phyloP scores from a whole-genome alignment of 2,888 invertebrate genomes.

The Thera britannica region DNA sequence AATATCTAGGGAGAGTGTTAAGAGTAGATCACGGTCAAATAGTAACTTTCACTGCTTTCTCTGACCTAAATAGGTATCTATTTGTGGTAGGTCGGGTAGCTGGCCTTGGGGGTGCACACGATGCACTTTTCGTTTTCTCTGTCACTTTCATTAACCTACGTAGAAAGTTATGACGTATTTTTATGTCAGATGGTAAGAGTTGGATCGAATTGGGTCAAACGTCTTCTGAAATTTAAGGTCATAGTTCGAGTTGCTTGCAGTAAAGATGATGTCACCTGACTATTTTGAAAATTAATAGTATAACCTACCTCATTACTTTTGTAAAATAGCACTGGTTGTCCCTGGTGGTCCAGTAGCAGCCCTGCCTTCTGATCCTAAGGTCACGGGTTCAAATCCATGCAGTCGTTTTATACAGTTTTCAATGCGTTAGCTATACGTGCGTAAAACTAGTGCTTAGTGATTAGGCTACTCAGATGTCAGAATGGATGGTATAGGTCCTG shows the following conservation, averaged over 20 bases:
- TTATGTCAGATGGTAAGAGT: slow-evolving; percentile 61
- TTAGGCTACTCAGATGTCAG: too few relatives aligned
- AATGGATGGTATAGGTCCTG: too few relatives aligned
- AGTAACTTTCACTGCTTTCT: slow-evolving; percentile 79
- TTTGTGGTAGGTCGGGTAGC: slow-evolving; percentile 71
- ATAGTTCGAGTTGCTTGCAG: background rate
- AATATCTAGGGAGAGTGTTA: slow-evolving; percentile 69
- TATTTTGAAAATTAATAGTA: too few relatives aligned
- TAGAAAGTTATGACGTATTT: slow-evolving; percentile 68
- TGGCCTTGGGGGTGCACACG: slow-evolving; percentile 66
- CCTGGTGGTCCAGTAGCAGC: too few relatives aligned
- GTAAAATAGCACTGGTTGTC: too few relatives aligned
- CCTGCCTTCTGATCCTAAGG: too few relatives aligned
- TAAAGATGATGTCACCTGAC: too few relatives aligned
- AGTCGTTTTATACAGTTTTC: too few relatives aligned
- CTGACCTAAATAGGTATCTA: slow-evolving; percentile 64
- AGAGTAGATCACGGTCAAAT: slow-evolving; percentile 76
- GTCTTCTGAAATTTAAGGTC: background rate
- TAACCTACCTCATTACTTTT: too few relatives aligned
- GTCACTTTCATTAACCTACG: slow-evolving; percentile 74
- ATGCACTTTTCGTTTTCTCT: slow-evolving; percentile 76
- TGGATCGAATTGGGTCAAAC: slow-evolving; percentile 46
- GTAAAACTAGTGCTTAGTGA: too few relatives aligned
- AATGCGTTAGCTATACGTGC: too few relatives aligned
- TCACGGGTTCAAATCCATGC: too few relatives aligned